Evolutionary conservation across 2,888 invertebrate genomes (phyloP), one percentile per base, ranked within the genome.

Genomic region (Therioaphis trifolii): DNA sequence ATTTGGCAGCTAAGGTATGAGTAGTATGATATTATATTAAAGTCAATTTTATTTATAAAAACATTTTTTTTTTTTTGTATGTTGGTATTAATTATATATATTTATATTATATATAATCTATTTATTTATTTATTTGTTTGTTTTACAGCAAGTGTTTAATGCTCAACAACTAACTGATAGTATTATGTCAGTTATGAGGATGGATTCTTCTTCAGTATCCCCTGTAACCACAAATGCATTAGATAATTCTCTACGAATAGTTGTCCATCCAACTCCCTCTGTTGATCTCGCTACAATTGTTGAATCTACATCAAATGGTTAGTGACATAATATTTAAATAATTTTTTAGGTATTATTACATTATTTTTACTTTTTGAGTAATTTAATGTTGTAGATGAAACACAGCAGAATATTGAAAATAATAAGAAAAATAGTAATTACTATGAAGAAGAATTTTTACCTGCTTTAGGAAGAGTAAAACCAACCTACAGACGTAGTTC

Each of bases 81-180:
- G 21, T 66, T 35, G 7, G 7, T 35, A 35, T 5, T 35, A 35
- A 4, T 72, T 52, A 76, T 11, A 11, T n/a, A n/a, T n/a, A n/a
- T n/a, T n/a, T n/a, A n/a, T n/a, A n/a, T n/a, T n/a, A n/a, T n/a
- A n/a, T n/a, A 43, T 18, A 46, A 43, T 5, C 3, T 75, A 27
- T 15, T 46, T 24, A 46, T 82, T 84, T 58, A 21, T 49, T 27
- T 21, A n/a, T 72, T 4, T 61, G 29, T 69, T 29, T 76, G 63
- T 78, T 69, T 86, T 87, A 49, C 88, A 91, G 90, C 93, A 95
- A 90, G 95, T 96, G 3, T 35, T 35, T 35, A 35, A 7, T 3
- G 94, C 96, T 15, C 96, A 96, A 89, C 95, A 95, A 78, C 94
- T 97, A 87, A 94, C 96, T 4, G 96, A 96, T 89, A 94, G 93